Conservation (phyloP, 2,888 invertebrate genomes). For the Archips xylosteana region DNA sequence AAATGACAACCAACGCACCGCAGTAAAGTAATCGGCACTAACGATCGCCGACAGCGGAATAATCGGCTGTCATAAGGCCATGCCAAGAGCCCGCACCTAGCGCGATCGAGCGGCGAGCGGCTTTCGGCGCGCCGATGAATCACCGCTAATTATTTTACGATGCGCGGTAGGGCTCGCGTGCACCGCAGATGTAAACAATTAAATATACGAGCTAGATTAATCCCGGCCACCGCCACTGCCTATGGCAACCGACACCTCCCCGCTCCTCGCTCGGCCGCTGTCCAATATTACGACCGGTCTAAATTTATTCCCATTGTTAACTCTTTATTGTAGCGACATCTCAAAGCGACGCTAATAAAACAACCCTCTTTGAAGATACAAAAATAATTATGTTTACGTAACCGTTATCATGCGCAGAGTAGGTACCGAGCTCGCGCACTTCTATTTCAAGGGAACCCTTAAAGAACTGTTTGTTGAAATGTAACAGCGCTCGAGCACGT, state of each 20-base stretch:
- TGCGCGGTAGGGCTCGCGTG: conserved; percentile 48
- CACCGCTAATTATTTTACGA: conserved; percentile 80
- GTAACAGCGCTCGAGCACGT: conserved; percentile 40
- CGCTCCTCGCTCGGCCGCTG: conserved; percentile 54
- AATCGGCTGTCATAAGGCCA: conserved; percentile 79
- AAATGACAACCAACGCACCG: conserved; percentile 60
- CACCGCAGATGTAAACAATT: conserved; percentile 63
- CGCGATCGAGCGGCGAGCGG: conserved; percentile 65
- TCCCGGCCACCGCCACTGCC: conserved; percentile 43
- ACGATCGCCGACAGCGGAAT: conserved; percentile 79
- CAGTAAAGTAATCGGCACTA: conserved; percentile 70
- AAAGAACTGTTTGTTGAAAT: conserved; percentile 41
- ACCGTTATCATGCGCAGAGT: conserved; percentile 60
- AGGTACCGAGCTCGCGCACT: conserved; percentile 47
- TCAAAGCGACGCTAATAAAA: conserved; percentile 65
- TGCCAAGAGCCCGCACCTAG: conserved; percentile 76
- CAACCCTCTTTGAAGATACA: conserved; percentile 75
- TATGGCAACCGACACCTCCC: conserved; percentile 55
- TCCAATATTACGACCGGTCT: conserved; percentile 68
- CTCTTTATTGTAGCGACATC: conserved; percentile 69
- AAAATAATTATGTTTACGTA: conserved; percentile 73
- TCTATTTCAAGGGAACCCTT: conserved; percentile 42
- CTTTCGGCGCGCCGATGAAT: conserved; percentile 75
- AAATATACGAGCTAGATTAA: conserved; percentile 49
- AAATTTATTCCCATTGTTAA: conserved; percentile 72